A percentile compares a stretch with the other conserved stretches of the same genome.
phyloP scores from a whole-genome alignment of 2,797 vertebrate species.

The Dendrocincla tyrannina region DNA sequence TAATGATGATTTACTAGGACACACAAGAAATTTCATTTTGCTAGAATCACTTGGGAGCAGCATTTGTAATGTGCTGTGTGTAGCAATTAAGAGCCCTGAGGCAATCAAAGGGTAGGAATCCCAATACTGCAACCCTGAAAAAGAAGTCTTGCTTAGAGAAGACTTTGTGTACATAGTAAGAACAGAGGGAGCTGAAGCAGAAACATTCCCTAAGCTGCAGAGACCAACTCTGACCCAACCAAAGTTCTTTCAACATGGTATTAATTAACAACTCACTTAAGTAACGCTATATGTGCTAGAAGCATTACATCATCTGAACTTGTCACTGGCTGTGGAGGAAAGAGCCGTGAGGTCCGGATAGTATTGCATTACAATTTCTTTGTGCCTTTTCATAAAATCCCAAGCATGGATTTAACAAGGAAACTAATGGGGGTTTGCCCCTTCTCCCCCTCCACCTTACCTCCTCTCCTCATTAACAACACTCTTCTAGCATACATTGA shows the following conservation, averaged over 20 bases:
- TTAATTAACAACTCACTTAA: constrained; percentile 45
- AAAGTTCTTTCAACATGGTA: not conserved
- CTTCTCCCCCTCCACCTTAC: not conserved
- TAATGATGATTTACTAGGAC: not conserved
- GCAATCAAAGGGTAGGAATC: not conserved
- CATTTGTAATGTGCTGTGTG: not conserved
- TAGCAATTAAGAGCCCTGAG: not conserved
- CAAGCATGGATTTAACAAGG: not conserved
- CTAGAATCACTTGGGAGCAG: not conserved
- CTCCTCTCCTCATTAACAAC: not conserved
- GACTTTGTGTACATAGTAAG: not conserved
- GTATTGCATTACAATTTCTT: constrained; percentile 9
- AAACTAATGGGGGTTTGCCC: not conserved
- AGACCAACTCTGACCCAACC: not conserved
- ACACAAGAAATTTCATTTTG: not conserved
- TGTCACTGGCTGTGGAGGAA: constrained; percentile 19
- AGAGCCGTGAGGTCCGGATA: not conserved
- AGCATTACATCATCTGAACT: constrained; percentile 40
- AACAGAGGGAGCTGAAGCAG: not conserved
- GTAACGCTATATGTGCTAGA: constrained; percentile 12
- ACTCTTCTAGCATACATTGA: not conserved
- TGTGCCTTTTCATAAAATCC: not conserved
- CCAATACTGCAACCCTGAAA: not conserved
- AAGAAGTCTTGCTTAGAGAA: not conserved
- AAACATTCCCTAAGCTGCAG: not conserved